Conservation (phyloP, 2,888 invertebrate species). For the Drosophila aldrichi region DNA sequence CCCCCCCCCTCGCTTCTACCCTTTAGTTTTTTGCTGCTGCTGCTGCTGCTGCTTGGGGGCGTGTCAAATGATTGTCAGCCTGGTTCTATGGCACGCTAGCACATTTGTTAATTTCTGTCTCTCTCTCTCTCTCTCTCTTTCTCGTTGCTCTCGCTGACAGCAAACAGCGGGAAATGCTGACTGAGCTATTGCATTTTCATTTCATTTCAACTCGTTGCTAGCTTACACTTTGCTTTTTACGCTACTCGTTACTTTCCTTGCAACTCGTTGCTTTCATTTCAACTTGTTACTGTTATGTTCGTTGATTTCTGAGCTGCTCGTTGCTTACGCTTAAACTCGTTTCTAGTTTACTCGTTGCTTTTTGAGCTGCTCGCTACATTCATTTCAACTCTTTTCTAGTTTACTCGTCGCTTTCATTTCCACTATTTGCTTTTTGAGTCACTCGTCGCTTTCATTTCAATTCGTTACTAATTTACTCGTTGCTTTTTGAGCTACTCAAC, state of each 20-base stretch:
- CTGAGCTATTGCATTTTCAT: not conserved
- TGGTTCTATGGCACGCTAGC: constrained; percentile 55
- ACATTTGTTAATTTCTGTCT: not conserved
- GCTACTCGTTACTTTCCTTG: too few relatives aligned
- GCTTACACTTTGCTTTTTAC: not conserved
- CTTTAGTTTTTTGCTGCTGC: not conserved
- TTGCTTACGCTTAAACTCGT: not conserved
- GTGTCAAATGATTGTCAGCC: constrained; percentile 54
- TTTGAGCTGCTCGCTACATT: too few relatives aligned
- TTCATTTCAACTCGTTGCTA: not conserved
- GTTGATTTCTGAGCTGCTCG: not conserved
- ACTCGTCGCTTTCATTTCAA: too few relatives aligned
- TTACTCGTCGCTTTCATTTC: too few relatives aligned
- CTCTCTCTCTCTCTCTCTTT: too few relatives aligned
- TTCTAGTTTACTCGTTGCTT: not conserved
- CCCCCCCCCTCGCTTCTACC: not conserved
- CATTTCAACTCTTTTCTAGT: too few relatives aligned
- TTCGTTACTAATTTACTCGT: not conserved
- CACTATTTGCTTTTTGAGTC: not conserved
- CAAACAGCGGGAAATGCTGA: not conserved
- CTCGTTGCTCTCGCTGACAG: not conserved
- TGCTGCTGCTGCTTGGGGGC: not conserved
- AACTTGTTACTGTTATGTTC: too few relatives aligned
- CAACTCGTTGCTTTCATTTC: too few relatives aligned
- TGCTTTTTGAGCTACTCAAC: not conserved